These are phyloP conservation scores for Triops cancriformis DNA, from an alignment of 1,140 invertebrate species.

Conservation along the genomic window DNA sequence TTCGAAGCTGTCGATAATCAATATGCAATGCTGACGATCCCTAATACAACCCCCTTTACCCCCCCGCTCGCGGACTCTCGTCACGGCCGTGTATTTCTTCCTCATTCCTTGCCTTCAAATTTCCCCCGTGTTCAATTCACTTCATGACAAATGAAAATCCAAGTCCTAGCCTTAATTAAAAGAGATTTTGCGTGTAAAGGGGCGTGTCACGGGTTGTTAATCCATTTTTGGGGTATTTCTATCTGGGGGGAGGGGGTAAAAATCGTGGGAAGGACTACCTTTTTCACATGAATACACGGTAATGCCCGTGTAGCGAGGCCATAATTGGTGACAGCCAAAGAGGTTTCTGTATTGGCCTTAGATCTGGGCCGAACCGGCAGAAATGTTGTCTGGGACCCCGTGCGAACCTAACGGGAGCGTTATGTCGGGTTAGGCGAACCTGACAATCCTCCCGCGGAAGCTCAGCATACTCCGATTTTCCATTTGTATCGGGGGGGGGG, in stretches of 20 bases:
- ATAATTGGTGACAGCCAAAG: background rate
- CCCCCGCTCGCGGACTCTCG: background rate
- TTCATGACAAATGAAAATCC: too few relatives aligned
- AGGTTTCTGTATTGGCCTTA: background rate
- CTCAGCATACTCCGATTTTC: background rate
- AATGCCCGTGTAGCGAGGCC: background rate
- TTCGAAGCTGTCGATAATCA: slow-evolving; percentile 25
- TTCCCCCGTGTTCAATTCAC: too few relatives aligned
- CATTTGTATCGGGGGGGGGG: background rate
- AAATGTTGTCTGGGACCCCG: background rate
- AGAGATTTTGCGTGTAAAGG: too few relatives aligned
- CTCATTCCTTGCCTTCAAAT: background rate
- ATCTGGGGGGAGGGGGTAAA: too few relatives aligned
- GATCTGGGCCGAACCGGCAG: background rate
- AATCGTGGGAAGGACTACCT: too few relatives aligned
- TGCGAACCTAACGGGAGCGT: background rate
- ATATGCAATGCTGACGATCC: slow-evolving; percentile 27
- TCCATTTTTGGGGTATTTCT: too few relatives aligned
- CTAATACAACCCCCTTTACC: background rate
- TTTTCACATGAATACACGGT: background rate
- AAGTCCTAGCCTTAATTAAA: too few relatives aligned
- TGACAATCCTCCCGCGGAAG: background rate
- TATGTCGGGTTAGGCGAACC: background rate
- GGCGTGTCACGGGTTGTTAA: too few relatives aligned
- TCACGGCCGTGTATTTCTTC: background rate